These are phyloP conservation scores for Melospiza georgiana DNA, from an alignment of 2,113 vertebrate genomes.

Conservation along the genomic window DNA sequence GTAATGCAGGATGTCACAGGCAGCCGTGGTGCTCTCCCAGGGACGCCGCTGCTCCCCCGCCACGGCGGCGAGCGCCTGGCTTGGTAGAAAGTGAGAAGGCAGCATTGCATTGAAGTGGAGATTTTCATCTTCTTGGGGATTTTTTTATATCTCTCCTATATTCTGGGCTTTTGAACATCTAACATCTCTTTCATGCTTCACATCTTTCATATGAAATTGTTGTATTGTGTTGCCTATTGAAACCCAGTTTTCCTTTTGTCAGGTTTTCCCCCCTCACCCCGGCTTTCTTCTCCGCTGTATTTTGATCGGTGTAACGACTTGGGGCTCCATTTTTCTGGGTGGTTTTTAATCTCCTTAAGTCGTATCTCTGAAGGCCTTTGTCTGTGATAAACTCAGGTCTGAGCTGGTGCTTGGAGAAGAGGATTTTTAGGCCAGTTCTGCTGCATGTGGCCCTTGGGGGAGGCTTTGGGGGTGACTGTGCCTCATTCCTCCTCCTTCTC, in stretches of 20 bases:
- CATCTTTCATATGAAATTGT: constrained; percentile 68
- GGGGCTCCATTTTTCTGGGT: constrained; percentile 60
- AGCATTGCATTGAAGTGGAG: constrained; percentile 66
- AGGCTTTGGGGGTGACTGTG: background rate
- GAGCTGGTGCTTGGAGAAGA: background rate
- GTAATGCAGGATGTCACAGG: constrained; percentile 35
- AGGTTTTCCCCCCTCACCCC: constrained; percentile 46
- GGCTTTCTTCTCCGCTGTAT: constrained; percentile 64
- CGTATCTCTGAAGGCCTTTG: constrained; percentile 32
- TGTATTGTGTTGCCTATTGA: constrained; percentile 74
- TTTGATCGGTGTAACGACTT: constrained; percentile 61
- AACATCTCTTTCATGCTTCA: constrained; percentile 70
- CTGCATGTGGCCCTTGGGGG: background rate
- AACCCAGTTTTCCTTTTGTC: constrained; percentile 71
- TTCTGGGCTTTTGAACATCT: constrained; percentile 77
- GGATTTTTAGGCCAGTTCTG: constrained; percentile 15
- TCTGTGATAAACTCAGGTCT: constrained; percentile 21
- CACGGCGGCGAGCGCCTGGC: background rate
- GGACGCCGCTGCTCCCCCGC: constrained; percentile 4
- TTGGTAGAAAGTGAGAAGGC: constrained; percentile 48
- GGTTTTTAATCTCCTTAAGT: constrained; percentile 67
- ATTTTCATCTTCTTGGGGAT: constrained; percentile 64
- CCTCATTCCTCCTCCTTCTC: background rate
- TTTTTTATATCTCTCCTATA: constrained; percentile 60
- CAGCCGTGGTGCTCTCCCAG: background rate